Evolutionary conservation across 2,113 vertebrate species (phyloP).

Genomic region (Cervus canadensis): DNA sequence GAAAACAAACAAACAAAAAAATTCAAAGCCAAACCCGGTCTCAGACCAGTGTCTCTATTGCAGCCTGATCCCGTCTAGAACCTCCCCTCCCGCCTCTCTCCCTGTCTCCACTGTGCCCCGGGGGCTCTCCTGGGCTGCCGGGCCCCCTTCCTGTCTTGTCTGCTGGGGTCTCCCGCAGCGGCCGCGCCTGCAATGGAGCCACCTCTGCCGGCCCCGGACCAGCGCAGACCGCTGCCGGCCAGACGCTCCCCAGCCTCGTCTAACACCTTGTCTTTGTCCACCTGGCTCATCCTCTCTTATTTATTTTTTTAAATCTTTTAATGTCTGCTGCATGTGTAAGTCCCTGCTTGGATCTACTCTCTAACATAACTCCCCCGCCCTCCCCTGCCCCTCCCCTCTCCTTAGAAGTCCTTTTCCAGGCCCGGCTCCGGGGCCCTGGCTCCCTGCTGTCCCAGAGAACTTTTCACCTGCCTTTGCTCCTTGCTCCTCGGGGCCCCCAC

Average conservation of each 20-base stretch:
- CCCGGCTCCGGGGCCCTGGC: slow-evolving; percentile 48
- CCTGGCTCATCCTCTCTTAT: slow-evolving; percentile 63
- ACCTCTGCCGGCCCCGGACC: slow-evolving; percentile 71
- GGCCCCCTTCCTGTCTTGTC: slow-evolving; percentile 71
- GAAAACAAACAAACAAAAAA: background rate
- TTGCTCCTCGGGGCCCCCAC: slow-evolving; percentile 40
- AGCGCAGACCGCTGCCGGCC: slow-evolving; percentile 74
- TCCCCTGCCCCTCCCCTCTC: background rate
- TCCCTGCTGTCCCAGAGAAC: slow-evolving; percentile 43
- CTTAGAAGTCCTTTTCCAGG: slow-evolving; percentile 25
- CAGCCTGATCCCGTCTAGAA: slow-evolving; percentile 97
- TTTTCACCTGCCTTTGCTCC: slow-evolving; percentile 64
- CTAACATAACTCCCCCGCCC: slow-evolving; percentile 13
- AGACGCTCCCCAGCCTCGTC: slow-evolving; percentile 77
- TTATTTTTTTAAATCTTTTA: background rate
- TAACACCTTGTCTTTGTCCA: slow-evolving; percentile 80
- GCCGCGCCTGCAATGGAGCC: slow-evolving; percentile 76
- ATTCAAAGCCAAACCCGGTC: slow-evolving; percentile 54
- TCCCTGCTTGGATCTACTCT: slow-evolving; percentile 68
- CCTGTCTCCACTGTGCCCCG: slow-evolving; percentile 75
- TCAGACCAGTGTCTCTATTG: slow-evolving; percentile 96
- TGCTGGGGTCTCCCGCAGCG: slow-evolving; percentile 48
- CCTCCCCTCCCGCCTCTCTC: slow-evolving; percentile 77
- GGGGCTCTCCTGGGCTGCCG: background rate
- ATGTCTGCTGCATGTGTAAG: slow-evolving; percentile 81